phyloP scores from a whole-genome alignment of 2,113 vertebrate species.

The Hypanus sabinus region DNA sequence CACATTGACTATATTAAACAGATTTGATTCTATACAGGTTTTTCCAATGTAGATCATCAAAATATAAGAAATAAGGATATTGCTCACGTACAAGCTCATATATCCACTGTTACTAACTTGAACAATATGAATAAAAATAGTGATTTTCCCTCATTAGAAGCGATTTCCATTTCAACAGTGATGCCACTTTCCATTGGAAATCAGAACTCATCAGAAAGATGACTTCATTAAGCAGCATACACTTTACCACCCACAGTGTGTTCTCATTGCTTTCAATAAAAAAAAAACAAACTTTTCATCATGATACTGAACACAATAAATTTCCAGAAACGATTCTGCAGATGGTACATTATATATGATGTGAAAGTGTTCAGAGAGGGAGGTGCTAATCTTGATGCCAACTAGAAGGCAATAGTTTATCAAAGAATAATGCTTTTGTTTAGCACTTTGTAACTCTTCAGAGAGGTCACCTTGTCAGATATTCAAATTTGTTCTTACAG shows the following conservation, averaged over 20 bases:
- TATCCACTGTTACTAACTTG: neutral
- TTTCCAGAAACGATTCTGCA: neutral
- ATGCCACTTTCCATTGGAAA: slow-evolving; percentile 2
- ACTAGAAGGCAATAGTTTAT: neutral
- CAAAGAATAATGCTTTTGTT: neutral
- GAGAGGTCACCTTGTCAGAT: neutral
- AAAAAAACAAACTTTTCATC: neutral
- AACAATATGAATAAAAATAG: neutral
- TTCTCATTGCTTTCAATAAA: slow-evolving; percentile 15
- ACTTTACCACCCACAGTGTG: slow-evolving; percentile 20
- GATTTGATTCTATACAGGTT: neutral
- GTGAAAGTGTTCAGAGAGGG: neutral
- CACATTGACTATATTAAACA: too few relatives aligned
- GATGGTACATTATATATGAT: neutral
- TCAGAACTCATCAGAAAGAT: slow-evolving; percentile 3
- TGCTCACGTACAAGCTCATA: neutral
- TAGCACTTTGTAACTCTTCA: neutral
- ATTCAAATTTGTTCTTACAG: neutral
- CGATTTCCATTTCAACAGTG: slow-evolving; percentile 10
- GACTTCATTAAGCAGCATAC: slow-evolving; percentile 19
- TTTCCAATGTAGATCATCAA: neutral
- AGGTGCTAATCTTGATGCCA: neutral
- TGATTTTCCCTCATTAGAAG: neutral
- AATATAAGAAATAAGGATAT: neutral
- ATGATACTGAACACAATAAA: neutral